Evolutionary conservation across 1,140 invertebrate genomes (phyloP).

Genomic region (Goniozus legneri): DNA sequence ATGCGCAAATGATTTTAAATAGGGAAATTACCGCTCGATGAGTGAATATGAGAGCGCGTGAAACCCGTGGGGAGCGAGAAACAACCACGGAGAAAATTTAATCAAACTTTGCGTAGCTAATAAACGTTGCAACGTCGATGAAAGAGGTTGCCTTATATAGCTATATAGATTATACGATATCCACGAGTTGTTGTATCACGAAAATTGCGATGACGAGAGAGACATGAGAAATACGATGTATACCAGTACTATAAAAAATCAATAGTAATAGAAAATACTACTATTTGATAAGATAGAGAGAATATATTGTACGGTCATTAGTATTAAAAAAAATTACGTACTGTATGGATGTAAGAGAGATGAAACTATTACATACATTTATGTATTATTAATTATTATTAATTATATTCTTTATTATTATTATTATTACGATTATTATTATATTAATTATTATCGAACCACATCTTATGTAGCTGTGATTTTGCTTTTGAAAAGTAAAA

Average conservation of each 20-base stretch:
- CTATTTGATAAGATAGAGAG: slow-evolving; percentile 18
- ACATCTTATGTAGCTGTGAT: slow-evolving; percentile 56
- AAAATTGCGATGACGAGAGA: no score
- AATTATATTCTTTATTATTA: slow-evolving; percentile 33
- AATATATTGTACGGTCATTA: slow-evolving; percentile 41
- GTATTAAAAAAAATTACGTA: slow-evolving; percentile 48
- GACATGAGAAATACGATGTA: slow-evolving; percentile 11
- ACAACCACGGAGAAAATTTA: no score
- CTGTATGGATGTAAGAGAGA: slow-evolving; percentile 46
- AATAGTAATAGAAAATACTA: slow-evolving; percentile 26
- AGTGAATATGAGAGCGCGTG: background rate
- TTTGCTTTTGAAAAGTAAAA: slow-evolving; percentile 56
- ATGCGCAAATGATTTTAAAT: no score
- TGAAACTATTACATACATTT: slow-evolving; percentile 51
- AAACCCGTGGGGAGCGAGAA: no score
- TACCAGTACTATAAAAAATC: no score
- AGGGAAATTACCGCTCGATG: slow-evolving; percentile 4
- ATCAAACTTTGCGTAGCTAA: no score
- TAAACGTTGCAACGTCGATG: no score
- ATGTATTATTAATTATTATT: slow-evolving; percentile 46
- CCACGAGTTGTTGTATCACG: no score
- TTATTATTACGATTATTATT: slow-evolving; percentile 30
- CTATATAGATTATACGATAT: no score
- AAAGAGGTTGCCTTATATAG: slow-evolving; percentile 25
- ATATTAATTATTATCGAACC: slow-evolving; percentile 44